Percentiles rank a stretch among this genome's conserved stretches.
phyloP scores from a whole-genome alignment of 2,888 invertebrate species.

The Hydropsyche betteni region DNA sequence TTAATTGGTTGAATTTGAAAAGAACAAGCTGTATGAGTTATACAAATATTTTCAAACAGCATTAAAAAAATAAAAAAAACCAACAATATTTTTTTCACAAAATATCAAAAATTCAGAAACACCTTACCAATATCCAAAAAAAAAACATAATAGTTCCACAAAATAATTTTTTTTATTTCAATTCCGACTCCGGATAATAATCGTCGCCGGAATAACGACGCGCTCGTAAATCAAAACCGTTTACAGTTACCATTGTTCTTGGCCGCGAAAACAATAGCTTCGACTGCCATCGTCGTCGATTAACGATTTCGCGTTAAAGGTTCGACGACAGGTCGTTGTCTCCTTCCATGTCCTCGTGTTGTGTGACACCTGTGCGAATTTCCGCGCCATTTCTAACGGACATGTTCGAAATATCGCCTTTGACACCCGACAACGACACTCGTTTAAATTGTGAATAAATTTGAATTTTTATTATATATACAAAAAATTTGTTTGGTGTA shows the following conservation, averaged over 20 bases:
- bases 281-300: not conserved
- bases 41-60: too few relatives aligned
- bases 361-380: not conserved
- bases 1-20: too few relatives aligned
- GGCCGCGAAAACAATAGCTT: not conserved
- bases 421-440: not conserved
- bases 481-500: not conserved
- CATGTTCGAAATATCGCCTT: not conserved
- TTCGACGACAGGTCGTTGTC: slow-evolving; percentile 12
- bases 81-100: too few relatives aligned
- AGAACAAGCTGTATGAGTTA: too few relatives aligned
- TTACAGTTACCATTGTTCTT: slow-evolving; percentile 20
- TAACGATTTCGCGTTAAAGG: not conserved
- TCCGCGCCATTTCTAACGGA: not conserved
- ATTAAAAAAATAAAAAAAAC: too few relatives aligned
- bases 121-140: too few relatives aligned
- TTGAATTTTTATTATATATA: not conserved
- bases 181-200: not conserved
- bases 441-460: too few relatives aligned
- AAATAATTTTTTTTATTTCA: not conserved
- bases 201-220: not conserved
- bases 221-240: slow-evolving; percentile 8
- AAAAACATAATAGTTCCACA: too few relatives aligned
- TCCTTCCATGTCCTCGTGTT: not conserved
- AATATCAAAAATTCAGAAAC: too few relatives aligned